A percentile compares a stretch with the other conserved stretches of the same genome.
Evolutionary conservation across 2,113 vertebrate species (phyloP).

Genomic region (Tachysurus vachellii): DNA sequence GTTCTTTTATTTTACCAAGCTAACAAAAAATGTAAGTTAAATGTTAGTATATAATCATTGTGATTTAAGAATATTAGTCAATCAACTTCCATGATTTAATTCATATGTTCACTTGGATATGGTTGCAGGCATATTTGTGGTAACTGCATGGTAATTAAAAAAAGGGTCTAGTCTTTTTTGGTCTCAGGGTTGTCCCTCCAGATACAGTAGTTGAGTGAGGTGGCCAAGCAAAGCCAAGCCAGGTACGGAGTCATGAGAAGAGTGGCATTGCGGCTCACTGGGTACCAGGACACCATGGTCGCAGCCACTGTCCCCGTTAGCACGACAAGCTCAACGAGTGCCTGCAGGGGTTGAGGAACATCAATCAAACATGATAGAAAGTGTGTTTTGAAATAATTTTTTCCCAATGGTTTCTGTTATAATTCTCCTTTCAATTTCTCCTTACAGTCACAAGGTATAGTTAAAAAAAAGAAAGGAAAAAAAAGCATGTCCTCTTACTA

Average conservation of each 20-base stretch:
- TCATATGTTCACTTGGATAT: neutral
- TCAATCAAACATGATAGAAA: neutral
- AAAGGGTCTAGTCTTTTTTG: constrained; percentile 54
- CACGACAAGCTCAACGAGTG: constrained; percentile 68
- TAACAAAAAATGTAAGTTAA: neutral
- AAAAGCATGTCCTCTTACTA: constrained; percentile 64
- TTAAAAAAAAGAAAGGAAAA: neutral
- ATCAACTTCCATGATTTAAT: neutral
- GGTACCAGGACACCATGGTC: constrained; percentile 80
- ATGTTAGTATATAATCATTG: neutral
- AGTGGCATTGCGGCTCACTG: constrained; percentile 76
- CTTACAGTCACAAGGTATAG: neutral
- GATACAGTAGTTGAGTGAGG: constrained; percentile 78
- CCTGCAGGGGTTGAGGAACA: neutral
- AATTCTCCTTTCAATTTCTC: neutral
- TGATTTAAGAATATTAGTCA: neutral
- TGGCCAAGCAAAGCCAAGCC: constrained; percentile 83
- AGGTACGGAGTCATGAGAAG: constrained; percentile 85
- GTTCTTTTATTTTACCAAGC: neutral
- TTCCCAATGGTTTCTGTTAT: neutral
- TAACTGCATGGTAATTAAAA: neutral
- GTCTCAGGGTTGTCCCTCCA: constrained; percentile 84
- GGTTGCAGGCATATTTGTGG: constrained; percentile 12
- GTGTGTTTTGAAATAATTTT: neutral
- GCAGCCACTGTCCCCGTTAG: constrained; percentile 77